Conservation (phyloP, 2,888 invertebrate species). For the Rhimphoctona megacephalus region DNA sequence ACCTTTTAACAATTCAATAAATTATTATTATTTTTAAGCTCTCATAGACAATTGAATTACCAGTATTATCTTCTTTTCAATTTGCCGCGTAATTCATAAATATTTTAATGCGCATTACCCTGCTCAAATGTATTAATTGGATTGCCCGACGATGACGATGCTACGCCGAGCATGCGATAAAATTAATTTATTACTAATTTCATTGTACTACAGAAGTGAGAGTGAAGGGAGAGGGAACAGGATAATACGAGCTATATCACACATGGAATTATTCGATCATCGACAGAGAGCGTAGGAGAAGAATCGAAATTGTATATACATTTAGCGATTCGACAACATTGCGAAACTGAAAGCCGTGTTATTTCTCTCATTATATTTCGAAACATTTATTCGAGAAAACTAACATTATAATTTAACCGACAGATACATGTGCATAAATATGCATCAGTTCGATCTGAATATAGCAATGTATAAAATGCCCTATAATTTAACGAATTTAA, state of each 20-base stretch:
- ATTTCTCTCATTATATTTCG: constrained; percentile 50
- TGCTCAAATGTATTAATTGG: constrained; percentile 62
- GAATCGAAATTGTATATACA: constrained; percentile 35
- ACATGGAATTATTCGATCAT: constrained; percentile 56
- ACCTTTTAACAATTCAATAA: not conserved
- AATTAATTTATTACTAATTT: constrained; percentile 67
- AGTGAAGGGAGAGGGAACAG: not conserved
- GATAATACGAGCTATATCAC: constrained; percentile 1
- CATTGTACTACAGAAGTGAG: constrained; percentile 37
- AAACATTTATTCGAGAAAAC: constrained; percentile 61
- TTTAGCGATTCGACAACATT: constrained; percentile 49
- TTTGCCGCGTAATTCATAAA: constrained; percentile 51
- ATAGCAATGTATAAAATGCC: not conserved
- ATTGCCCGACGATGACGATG: constrained; percentile 60
- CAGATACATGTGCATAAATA: not conserved
- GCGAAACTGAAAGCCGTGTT: constrained; percentile 34
- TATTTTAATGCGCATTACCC: constrained; percentile 36
- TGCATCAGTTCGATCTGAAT: not conserved
- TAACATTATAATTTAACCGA: constrained; percentile 50
- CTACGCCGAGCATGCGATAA: constrained; percentile 60
- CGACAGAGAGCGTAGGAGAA: constrained; percentile 25
- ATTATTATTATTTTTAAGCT: constrained; percentile 15
- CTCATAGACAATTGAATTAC: constrained; percentile 24
- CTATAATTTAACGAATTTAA: not conserved
- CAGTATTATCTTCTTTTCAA: constrained; percentile 22